A percentile compares a stretch with the other conserved stretches of the same genome.
phyloP scores from a whole-genome alignment of 2,797 vertebrate species.

The Todus mexicanus region DNA sequence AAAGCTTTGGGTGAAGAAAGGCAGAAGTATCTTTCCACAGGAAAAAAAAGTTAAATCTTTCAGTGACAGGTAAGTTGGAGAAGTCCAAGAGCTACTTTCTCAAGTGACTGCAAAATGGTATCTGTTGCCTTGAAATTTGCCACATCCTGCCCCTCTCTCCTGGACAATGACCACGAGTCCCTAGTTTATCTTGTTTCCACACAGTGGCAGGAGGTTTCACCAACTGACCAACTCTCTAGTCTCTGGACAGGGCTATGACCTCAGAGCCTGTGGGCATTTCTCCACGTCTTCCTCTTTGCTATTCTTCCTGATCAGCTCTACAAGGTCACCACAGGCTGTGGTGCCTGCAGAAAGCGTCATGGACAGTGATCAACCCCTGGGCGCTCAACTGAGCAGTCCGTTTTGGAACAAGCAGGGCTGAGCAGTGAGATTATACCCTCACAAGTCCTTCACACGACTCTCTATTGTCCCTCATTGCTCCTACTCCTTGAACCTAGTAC shows the following conservation, averaged over 20 bases:
- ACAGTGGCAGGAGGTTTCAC: background rate
- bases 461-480: background rate
- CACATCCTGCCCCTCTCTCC: background rate
- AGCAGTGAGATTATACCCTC: background rate
- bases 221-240: background rate
- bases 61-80: background rate
- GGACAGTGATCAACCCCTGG: background rate
- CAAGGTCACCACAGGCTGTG: background rate
- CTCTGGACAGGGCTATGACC: background rate
- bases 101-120: background rate
- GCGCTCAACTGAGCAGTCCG: accelerated
- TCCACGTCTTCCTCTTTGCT: background rate
- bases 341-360: background rate
- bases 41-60: background rate
- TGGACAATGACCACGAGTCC: no score
- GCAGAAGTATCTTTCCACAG: background rate
- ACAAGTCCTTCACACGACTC: background rate
- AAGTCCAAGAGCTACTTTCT: background rate
- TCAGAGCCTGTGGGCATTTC: background rate
- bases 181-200: background rate
- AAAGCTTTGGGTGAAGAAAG: background rate
- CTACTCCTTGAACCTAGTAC: background rate
- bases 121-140: background rate
- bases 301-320: background rate
- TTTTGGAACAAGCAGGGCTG: background rate